Conservation (phyloP, 2,888 invertebrate genomes). For the Xestoiulus laeticollis region DNA sequence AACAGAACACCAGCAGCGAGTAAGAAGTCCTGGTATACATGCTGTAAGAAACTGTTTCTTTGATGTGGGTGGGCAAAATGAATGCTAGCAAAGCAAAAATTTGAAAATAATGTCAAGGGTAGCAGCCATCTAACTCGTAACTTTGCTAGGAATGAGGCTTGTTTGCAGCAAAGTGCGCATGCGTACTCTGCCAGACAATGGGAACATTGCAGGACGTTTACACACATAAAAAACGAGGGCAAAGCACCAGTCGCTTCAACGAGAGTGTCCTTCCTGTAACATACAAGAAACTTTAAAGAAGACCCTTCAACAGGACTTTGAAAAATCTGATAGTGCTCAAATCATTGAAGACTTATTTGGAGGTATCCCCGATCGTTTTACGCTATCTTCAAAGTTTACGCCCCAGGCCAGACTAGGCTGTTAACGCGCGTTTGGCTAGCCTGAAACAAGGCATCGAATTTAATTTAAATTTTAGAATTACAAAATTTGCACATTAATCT, state of each 20-base stretch:
- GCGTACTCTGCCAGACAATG: not conserved
- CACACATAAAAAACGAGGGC: not conserved
- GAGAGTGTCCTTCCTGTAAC: not conserved
- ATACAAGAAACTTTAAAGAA: not conserved
- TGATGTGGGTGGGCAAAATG: constrained; percentile 23
- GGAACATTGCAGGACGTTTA: not conserved
- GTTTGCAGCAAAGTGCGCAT: not conserved
- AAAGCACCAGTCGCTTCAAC: not conserved
- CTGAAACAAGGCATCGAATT: too few relatives aligned
- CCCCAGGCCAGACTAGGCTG: too few relatives aligned
- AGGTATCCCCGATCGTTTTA: too few relatives aligned
- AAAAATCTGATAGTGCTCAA: too few relatives aligned
- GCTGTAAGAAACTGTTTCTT: not conserved
- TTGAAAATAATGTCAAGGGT: constrained; percentile 30
- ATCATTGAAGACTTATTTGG: too few relatives aligned
- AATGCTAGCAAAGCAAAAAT: not conserved
- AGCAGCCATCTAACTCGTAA: not conserved
- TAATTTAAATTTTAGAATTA: too few relatives aligned
- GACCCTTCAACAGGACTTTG: too few relatives aligned
- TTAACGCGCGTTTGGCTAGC: too few relatives aligned
- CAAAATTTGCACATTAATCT: too few relatives aligned
- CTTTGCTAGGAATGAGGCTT: not conserved
- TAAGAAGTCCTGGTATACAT: not conserved
- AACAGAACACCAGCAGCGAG: not conserved
- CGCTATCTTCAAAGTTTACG: too few relatives aligned